Evolutionary conservation across 2,113 vertebrate species (phyloP).

Genomic region (Otus sunia): DNA sequence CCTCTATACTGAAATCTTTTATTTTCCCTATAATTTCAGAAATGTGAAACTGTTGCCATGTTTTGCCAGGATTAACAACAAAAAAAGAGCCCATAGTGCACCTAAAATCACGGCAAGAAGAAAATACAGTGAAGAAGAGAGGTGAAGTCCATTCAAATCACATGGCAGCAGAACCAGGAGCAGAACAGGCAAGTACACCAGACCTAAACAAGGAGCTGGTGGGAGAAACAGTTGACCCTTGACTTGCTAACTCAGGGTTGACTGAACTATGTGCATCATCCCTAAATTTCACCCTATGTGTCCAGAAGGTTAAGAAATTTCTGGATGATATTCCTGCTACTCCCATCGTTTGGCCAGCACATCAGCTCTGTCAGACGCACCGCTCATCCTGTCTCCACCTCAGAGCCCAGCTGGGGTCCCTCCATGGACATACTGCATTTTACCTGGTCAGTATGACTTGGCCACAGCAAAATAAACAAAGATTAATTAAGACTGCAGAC

Average conservation of each 20-base stretch:
- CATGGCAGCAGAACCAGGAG: neutral
- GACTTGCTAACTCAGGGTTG: neutral
- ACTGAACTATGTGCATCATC: neutral
- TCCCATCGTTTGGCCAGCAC: neutral
- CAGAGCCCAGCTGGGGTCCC: neutral
- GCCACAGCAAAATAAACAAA: neutral
- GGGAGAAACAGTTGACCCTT: neutral
- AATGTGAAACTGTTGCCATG: neutral
- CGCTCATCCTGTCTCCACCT: neutral
- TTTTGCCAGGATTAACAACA: neutral
- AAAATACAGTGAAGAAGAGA: neutral
- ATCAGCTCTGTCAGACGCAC: rapidly evolving
- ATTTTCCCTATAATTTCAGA: neutral
- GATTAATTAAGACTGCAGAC: neutral
- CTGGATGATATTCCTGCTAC: neutral
- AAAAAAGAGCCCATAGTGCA: neutral
- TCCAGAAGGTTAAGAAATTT: neutral
- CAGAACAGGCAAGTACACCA: neutral
- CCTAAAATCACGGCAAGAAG: neutral
- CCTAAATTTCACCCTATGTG: neutral
- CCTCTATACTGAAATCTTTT: neutral
- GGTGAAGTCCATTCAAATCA: neutral
- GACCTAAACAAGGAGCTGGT: neutral
- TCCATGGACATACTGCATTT: neutral
- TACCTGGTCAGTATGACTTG: neutral